Evolutionary conservation across 2,888 invertebrate species (phyloP), one percentile per base, ranked within the genome.

Genomic region (Sesia bembeciformis): DNA sequence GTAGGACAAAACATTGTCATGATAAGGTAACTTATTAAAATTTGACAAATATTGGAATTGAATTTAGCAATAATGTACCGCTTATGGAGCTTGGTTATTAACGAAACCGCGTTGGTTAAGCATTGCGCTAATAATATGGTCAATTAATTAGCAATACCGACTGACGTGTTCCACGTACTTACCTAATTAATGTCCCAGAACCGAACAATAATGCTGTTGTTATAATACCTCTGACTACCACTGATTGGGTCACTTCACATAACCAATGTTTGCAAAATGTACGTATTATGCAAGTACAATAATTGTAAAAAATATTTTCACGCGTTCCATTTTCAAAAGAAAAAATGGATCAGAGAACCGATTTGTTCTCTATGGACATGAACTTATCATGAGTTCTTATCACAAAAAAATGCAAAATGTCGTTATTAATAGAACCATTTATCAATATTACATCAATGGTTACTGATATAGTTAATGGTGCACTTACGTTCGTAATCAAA

Each of bases 161-260:
- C 65, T 78, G 78, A 82, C 79, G 79, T 81, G 78, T 73, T 72
- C 72, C 46, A 46, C 46, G 80, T 79, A 83, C 83, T 81, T 83
- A 84, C 79, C 81, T 85, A 82, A 86, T 86, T 83, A 86, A 83
- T 77, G 78, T 76, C 71, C 75, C 76, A 72, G 77, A 73, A 74
- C 74, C 65, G 70, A 68, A 72, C 67, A 71, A 79, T 76, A 75
- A 73, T 76, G 72, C 3, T 67, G 60, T 66, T 73, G 75, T 74
- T 80, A 74, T 80, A 80, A 46, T 46, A 46, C 46, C 46, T 46
- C 8, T 46, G 46, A 46, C 46, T 46, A 67, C 64, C 63, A 65
- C 68, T 78, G 78, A 81, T 81, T 79, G 74, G 72, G 74, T 80
- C 74, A 71, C 71, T 67, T 66, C 64, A 65, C 65, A 66, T 69